Base-by-base conservation (phyloP, 1,140 invertebrate genomes). In the Drosophila malerkotliana region DNA sequence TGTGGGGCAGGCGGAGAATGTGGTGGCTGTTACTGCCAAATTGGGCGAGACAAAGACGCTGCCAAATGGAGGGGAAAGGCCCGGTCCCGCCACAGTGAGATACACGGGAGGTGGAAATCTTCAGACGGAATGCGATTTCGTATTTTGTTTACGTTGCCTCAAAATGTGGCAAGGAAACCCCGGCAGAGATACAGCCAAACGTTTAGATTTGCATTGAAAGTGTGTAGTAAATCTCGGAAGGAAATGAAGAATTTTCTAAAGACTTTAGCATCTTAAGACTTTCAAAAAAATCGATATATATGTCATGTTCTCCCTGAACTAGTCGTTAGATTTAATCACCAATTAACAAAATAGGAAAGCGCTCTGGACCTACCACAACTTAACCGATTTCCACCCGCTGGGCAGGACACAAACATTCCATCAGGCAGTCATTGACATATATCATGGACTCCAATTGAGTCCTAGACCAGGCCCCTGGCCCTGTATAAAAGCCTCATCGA, bases 271-370 rank as follows among this genome's bases (percentile, higher is more conserved):
- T 21, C 21, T 21, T 21, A 3, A 21, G 21, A 21, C 21, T 3
- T 3, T 3, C 3, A 21, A 21, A 15, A 28, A 47, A 62, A 49
- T 51, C 45, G 3, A 62, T 51, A 58, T 3, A 61, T 61, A 34
- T 32, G 7, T 15, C 18, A 57, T 34, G 51, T 24, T 2, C 2
- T 41, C 39, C 4, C 41, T 44, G 4, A 18, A 15, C 39, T 2
- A 71, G 78, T 82, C 78, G 74, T 87, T 88, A 37, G 62, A 87
- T 62, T 87, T 87, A 88, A 87, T 85, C 66, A 82, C 66, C 82
- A 79, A 88, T 87, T 82, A 85, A 82, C 54, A 26, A 44, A 41
- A 28, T 41, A 47, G 45, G 28, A 53, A 56, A 74, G 57, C 34
- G 53, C 39, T 48, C 9, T 39, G 30, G 81, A 87, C 82, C 82